These are phyloP conservation scores for Bombus picipes DNA, from an alignment of 1,140 invertebrate species.

Conservation along the genomic window DNA sequence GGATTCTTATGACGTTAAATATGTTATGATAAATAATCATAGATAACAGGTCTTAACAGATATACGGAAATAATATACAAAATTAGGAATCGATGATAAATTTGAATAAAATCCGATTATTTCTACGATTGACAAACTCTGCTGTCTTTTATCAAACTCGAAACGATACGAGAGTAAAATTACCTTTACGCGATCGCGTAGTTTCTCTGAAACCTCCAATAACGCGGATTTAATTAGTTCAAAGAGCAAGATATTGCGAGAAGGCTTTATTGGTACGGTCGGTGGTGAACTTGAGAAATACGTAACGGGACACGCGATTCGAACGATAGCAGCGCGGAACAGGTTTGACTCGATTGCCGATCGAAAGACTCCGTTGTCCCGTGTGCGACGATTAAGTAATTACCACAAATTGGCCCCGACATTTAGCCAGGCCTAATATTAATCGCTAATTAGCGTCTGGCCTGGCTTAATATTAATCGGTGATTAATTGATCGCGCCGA, in stretches of 20 bases:
- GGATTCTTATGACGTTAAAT: no score
- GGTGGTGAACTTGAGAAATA: conserved; percentile 47
- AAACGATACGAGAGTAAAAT: no score
- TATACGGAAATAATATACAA: no score
- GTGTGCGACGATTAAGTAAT: conserved; percentile 62
- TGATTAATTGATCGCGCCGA: conserved; percentile 59
- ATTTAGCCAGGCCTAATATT: conserved; percentile 59
- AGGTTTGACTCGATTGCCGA: conserved; percentile 57
- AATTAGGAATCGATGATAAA: no score
- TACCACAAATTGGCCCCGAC: conserved; percentile 62
- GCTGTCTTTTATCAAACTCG: no score
- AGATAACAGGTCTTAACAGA: no score
- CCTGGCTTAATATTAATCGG: conserved; percentile 46
- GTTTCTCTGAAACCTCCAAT: no score
- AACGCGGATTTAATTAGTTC: conserved; percentile 52
- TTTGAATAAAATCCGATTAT: no score
- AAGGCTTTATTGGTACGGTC: conserved; percentile 40
- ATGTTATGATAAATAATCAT: no score
- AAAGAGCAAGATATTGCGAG: conserved; percentile 21
- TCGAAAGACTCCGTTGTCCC: conserved; percentile 24
- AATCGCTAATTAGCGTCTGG: conserved; percentile 57
- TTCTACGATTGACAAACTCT: no score
- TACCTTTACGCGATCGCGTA: no score
- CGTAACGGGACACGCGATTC: conserved; percentile 38
- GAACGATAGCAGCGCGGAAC: conserved; percentile 51